Conservation (phyloP, 1,140 invertebrate genomes). For the Ditylenchus dipsaci region DNA sequence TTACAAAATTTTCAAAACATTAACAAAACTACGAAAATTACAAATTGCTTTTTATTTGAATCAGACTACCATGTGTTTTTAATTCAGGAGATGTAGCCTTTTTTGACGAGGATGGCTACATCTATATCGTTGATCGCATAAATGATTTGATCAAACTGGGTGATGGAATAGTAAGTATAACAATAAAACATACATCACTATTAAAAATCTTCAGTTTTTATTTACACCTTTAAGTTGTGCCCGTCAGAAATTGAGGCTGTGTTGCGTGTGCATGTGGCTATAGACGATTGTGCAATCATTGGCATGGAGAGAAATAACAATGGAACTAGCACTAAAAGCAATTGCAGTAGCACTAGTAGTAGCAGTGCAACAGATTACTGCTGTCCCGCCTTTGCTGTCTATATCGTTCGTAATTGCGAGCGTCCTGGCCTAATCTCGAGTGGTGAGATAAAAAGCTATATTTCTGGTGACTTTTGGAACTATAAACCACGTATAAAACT, state of each 20-base stretch:
- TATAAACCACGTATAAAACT: neutral
- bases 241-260: conserved; percentile 78
- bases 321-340: too few species aligned
- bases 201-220: conserved; percentile 72
- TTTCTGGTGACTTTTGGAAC: neutral
- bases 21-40: too few species aligned
- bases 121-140: conserved; percentile 55
- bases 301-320: conserved; percentile 59
- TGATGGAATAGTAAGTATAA: conserved; percentile 30
- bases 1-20: too few species aligned
- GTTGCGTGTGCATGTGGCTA: conserved; percentile 68
- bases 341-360: too few species aligned
- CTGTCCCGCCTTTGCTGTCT: neutral
- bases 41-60: too few species aligned
- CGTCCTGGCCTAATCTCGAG: neutral
- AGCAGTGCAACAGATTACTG: too few species aligned
- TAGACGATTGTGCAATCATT: conserved; percentile 75
- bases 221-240: neutral
- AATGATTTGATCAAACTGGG: conserved; percentile 54
- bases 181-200: neutral
- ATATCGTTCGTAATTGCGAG: neutral
- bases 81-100: conserved; percentile 52
- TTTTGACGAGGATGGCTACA: conserved; percentile 56
- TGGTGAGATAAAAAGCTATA: neutral
- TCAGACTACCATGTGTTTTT: too few species aligned